Evolutionary conservation across 2,797 vertebrate species (phyloP), one percentile per base, ranked within the genome.

Genomic region (Distichodus sexfasciatus): DNA sequence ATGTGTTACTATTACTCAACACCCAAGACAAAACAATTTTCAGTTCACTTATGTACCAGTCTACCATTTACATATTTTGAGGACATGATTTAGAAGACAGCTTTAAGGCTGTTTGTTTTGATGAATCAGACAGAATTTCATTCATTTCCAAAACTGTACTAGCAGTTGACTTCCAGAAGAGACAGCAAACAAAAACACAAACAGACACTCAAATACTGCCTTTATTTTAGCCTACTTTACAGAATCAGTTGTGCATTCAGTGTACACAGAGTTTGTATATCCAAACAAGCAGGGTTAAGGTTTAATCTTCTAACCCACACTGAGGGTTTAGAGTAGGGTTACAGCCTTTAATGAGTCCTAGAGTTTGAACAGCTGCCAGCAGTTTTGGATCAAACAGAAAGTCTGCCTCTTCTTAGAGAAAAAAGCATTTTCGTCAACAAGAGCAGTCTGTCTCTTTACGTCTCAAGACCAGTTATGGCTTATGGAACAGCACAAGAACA

Each of bases 101-200:
- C n/a, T n/a, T n/a, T n/a, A n/a, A n/a, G n/a, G n/a, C n/a, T n/a
- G n/a, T n/a, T n/a, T n/a, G n/a, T n/a, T n/a, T n/a, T n/a, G n/a
- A n/a, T n/a, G n/a, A n/a, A n/a, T n/a, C n/a, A n/a, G n/a, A n/a
- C n/a, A n/a, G n/a, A n/a, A n/a, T n/a, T n/a, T n/a, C n/a, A n/a
- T n/a, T n/a, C n/a, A n/a, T n/a, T n/a, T n/a, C n/a, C n/a, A n/a
- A n/a, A n/a, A n/a, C n/a, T n/a, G n/a, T n/a, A n/a, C n/a, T n/a
- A n/a, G n/a, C n/a, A n/a, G n/a, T n/a, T n/a, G n/a, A n/a, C n/a
- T n/a, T n/a, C n/a, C 1, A 21, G 51, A n/a, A 23, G 53, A 66
- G 41, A 43, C 1, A 41, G 40, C 57, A 65, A 14, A 28, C 76
- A 66, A 24, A 6, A 55, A 74, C 78, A 76, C 61, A 76, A 64